Evolutionary conservation across 2,113 vertebrate species (phyloP), one percentile per base, ranked within the genome.

Genomic region (Grammomys surdaster): DNA sequence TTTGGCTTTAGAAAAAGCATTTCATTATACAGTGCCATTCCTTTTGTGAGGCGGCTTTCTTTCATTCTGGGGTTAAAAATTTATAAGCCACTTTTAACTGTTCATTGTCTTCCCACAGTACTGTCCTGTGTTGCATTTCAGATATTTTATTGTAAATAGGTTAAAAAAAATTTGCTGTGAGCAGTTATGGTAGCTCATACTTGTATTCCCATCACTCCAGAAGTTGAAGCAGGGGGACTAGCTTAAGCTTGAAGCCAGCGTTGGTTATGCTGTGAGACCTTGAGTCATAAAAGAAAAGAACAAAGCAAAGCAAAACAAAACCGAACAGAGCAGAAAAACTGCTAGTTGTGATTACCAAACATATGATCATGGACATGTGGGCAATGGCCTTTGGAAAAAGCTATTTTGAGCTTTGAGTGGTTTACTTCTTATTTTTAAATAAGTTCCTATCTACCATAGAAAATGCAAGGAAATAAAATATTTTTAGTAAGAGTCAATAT

Each of bases 11-110:
- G 51, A 78, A 48, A 93, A 73, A 72, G 10, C 20, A 33, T 77
- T 95, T 93, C 60, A 54, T 92, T 92, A 31, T 54, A 56, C 43
- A 67, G 11, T 80, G 73, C 93, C n/a, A 82, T 88, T 72, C 28
- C 85, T n/a, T 75, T 78, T 70, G 36, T 58, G 28, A 94, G n/a
- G 54, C 65, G 88, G 26, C 7, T 65, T 89, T 92, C 33, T 94
- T 95, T 89, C 69, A 70, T 51, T 82, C 82, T 89, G 36, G 10
- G 26, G 72, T 84, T 76, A 73, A 89, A 77, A 16, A 65, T 94
- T 88, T 93, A 75, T 90, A 91, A 91, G 70, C 7, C 3, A 63
- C 36, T 88, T 93, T 76, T 31, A 43, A 73, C 65, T 85, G 58
- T 86, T 96, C 46, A 76, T 73, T 88, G 56, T 76, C 46, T 73